Evolutionary conservation across 2,888 invertebrate genomes (phyloP), one percentile per base, ranked within the genome.

Genomic region (Eugnorisma glareosa): DNA sequence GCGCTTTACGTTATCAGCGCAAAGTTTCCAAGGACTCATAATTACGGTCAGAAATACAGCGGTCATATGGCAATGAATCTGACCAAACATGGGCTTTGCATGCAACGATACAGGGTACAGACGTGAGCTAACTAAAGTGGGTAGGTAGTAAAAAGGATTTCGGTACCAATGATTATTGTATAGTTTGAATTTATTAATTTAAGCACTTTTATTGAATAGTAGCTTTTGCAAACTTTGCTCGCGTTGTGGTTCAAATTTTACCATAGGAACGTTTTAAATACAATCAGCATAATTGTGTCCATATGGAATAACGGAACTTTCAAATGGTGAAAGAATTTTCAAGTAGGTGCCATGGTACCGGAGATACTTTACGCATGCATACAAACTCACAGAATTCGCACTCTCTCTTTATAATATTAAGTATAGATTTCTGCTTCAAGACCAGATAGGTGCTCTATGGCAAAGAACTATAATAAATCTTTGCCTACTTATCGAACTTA

Each of bases 1-100:
- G 88, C 89, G 70, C 70, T 80, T 73, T 57, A 69, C 79, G 80
- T 80, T 84, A 84, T 80, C 79, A 66, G 48, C 31, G 67, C 73
- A 81, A 77, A 86, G 83, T 88, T 89, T 88, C 88, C 82, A 83
- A 75, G 31, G 68, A 76, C 72, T 86, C 88, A 81, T 89, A 88
- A 89, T 88, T 89, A 89, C 67, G 86, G 86, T 84, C 86, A 89
- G 88, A 86, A 89, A 85, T 86, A 89, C 79, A 85, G 75, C 88
- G 86, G 85, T 83, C 87, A 82, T 89, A 88, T 69, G 75, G 86
- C 86, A 81, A 87, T 90, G 86, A 88, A 89, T 82, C 75, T 85
- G 78, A 88, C 86, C 89, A 92, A 92, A 93, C 91, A 93, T 89
- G 91, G 91, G 88, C 90, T 91, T 92, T 89, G 91, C 94, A 93